A percentile compares a stretch with the other conserved stretches of the same genome.
Conservation (phyloP, 2,888 invertebrate species). For the Polietes domitor region DNA sequence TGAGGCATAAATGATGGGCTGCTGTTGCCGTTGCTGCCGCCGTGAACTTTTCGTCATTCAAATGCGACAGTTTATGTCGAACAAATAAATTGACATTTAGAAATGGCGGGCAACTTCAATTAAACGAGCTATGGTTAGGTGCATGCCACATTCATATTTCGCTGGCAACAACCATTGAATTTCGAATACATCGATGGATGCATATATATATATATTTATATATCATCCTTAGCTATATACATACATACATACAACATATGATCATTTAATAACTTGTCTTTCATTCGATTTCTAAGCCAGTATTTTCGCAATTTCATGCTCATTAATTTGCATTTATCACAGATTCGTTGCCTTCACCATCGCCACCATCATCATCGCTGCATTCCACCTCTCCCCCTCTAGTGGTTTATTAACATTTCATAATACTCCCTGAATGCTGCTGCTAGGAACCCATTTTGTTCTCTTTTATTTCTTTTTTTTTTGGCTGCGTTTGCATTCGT, state of each 20-base stretch:
- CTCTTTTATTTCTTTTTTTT: conserved; percentile 44
- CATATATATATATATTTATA: too few species aligned
- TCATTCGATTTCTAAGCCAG: not conserved
- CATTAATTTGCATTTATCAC: conserved; percentile 60
- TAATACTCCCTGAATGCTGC: not conserved
- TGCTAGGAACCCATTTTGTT: conserved; percentile 43
- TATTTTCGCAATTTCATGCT: conserved; percentile 64
- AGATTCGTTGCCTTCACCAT: not conserved
- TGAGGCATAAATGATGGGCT: conserved; percentile 72
- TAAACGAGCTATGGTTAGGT: not conserved
- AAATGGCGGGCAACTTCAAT: conserved; percentile 33
- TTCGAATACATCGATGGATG: too few species aligned
- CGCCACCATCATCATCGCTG: conserved; percentile 43
- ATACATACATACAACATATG: too few species aligned
- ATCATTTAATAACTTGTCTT: not conserved
- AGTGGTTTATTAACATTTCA: conserved; percentile 43
- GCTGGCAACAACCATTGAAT: too few species aligned
- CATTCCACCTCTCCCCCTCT: not conserved
- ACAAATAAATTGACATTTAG: conserved; percentile 61
- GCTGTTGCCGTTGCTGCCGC: conserved; percentile 21
- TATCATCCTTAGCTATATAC: too few species aligned
- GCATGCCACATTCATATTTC: not conserved
- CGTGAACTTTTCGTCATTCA: conserved; percentile 4
- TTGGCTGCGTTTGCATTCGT: conserved; percentile 57
- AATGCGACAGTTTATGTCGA: conserved; percentile 34